Conservation (phyloP, 2,113 vertebrate genomes). For the Tetrao urogallus region DNA sequence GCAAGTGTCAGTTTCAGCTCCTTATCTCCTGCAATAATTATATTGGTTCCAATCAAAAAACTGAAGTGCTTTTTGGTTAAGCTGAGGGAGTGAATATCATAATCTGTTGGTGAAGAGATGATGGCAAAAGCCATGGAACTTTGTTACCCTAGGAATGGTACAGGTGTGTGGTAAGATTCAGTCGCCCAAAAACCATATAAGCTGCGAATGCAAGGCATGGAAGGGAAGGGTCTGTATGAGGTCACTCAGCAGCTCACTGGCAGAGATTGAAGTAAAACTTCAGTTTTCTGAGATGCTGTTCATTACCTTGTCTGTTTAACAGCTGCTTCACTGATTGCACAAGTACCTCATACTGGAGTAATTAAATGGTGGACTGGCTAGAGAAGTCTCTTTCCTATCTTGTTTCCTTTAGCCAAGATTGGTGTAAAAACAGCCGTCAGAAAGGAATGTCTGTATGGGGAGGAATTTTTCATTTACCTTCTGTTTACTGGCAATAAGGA, state of each 20-base stretch:
- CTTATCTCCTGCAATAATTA: not conserved
- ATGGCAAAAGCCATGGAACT: not conserved
- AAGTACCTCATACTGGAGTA: not conserved
- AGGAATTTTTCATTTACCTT: conserved; percentile 34
- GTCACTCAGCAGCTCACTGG: not conserved
- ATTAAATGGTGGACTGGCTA: not conserved
- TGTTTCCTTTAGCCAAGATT: not conserved
- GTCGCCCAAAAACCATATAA: not conserved
- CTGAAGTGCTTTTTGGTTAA: not conserved
- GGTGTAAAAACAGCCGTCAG: conserved; percentile 16
- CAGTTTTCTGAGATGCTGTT: not conserved
- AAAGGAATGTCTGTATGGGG: not conserved
- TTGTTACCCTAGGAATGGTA: not conserved
- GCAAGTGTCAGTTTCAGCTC: not conserved
- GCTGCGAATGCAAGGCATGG: not conserved
- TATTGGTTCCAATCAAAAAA: not conserved
- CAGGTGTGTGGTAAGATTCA: not conserved
- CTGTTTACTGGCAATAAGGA: conserved; percentile 30
- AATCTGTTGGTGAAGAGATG: not conserved
- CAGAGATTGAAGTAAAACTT: not conserved
- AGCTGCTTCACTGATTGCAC: not conserved
- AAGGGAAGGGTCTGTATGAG: not conserved
- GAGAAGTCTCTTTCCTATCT: conserved; percentile 16
- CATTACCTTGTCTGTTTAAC: not conserved
- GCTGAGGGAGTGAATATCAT: not conserved